phyloP scores from a whole-genome alignment of 53 echinoderm and acorn worm species.

The Patiria pectinifera region DNA sequence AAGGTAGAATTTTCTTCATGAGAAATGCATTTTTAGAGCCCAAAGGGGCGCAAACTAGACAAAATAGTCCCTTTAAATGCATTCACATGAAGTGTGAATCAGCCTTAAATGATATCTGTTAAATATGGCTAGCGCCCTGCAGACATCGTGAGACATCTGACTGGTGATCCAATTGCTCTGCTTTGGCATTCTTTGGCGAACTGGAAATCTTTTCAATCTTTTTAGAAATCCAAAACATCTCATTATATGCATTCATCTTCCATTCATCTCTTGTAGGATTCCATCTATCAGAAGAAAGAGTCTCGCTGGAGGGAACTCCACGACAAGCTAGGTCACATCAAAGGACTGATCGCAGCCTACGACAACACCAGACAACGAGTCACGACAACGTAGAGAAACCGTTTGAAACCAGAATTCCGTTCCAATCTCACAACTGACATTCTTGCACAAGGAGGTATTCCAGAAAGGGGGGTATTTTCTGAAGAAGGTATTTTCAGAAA shows the following conservation, averaged over 20 bases:
- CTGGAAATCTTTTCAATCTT: too few relatives aligned
- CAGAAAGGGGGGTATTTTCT: not conserved
- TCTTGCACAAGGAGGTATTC: not conserved
- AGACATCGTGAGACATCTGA: too few relatives aligned
- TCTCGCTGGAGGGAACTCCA: slow-evolving; percentile 77
- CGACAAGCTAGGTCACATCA: slow-evolving; percentile 84
- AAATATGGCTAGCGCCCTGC: too few relatives aligned
- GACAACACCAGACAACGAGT: slow-evolving; percentile 67
- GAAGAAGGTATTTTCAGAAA: not conserved
- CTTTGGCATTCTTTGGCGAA: not conserved
- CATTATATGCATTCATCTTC: not conserved
- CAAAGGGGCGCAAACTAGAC: too few relatives aligned
- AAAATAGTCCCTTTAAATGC: too few relatives aligned
- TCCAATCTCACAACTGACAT: not conserved
- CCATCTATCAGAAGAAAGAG: slow-evolving; percentile 62
- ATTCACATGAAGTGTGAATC: too few relatives aligned
- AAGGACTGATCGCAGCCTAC: slow-evolving; percentile 76
- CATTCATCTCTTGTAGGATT: slow-evolving; percentile 52
- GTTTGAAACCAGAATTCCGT: slow-evolving; percentile 20
- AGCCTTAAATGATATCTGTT: too few relatives aligned
- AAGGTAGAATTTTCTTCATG: too few relatives aligned
- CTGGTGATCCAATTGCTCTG: too few relatives aligned
- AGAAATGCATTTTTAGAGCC: too few relatives aligned
- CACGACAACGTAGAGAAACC: not conserved
- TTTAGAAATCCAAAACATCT: not conserved